These are phyloP conservation scores for Troides oblongomaculatus DNA, from an alignment of 2,888 invertebrate genomes.

Conservation along the genomic window DNA sequence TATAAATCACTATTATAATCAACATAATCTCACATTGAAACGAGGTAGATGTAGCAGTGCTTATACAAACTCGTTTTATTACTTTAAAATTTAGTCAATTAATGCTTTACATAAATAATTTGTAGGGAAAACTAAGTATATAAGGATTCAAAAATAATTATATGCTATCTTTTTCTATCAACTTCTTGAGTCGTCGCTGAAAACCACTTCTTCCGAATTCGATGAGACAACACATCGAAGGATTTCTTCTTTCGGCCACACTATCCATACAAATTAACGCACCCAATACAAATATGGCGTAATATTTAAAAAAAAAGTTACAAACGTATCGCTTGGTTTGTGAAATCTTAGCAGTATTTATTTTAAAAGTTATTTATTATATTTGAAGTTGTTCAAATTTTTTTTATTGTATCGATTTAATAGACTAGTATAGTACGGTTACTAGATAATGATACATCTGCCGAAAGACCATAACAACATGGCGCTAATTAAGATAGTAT, in stretches of 20 bases:
- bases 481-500: too few species aligned
- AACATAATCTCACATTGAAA: conserved; percentile 4
- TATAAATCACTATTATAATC: conserved; percentile 26
- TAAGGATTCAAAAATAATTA: too few species aligned
- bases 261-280: not conserved
- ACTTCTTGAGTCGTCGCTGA: not conserved
- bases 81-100: too few species aligned
- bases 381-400: not conserved
- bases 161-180: not conserved
- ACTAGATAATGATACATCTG: too few species aligned
- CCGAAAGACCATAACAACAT: too few species aligned
- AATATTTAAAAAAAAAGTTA: not conserved
- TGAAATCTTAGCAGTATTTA: not conserved
- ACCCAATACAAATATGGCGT: not conserved
- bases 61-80: too few species aligned
- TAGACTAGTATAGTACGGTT: too few species aligned
- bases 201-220: not conserved
- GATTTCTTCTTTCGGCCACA: not conserved
- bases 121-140: too few species aligned
- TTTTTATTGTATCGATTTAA: not conserved
- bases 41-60: too few species aligned
- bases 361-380: not conserved
- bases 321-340: not conserved
- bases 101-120: too few species aligned
- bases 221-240: not conserved